A percentile compares a stretch with the other conserved stretches of the same genome.
These are phyloP conservation scores for Harpagus bidentatus DNA, from an alignment of 2,113 vertebrate genomes.

Conservation along the genomic window DNA sequence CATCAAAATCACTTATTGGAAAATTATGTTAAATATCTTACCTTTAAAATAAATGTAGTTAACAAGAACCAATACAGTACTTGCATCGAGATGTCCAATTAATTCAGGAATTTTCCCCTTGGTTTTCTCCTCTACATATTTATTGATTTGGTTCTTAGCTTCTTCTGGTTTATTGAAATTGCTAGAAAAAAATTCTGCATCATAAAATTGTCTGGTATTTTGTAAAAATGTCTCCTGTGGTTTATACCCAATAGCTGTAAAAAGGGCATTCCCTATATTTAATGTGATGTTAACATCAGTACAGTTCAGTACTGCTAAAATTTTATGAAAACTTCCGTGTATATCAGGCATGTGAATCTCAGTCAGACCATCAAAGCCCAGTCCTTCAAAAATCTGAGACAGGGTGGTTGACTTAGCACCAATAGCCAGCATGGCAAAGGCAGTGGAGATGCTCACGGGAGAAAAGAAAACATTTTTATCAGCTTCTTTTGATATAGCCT, in stretches of 20 bases:
- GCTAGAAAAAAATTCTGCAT: slow-evolving; percentile 56
- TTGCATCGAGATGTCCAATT: slow-evolving; percentile 69
- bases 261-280: slow-evolving; percentile 72
- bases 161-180: slow-evolving; percentile 70
- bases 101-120: slow-evolving; percentile 76
- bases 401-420: slow-evolving; percentile 80
- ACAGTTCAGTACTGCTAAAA: slow-evolving; percentile 71
- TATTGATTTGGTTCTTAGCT: slow-evolving; percentile 73
- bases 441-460: slow-evolving; percentile 80
- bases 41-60: slow-evolving; percentile 86
- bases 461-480: slow-evolving; percentile 84
- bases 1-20: neutral
- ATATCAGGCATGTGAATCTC: slow-evolving; percentile 36
- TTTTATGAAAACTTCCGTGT: slow-evolving; percentile 75
- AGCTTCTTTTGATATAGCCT: neutral
- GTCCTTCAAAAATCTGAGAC: slow-evolving; percentile 73
- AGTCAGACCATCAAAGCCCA: slow-evolving; percentile 69
- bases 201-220: slow-evolving; percentile 65
- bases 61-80: slow-evolving; percentile 78
- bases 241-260: slow-evolving; percentile 60
- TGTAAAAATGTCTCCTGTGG: slow-evolving; percentile 69
- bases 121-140: slow-evolving; percentile 76
- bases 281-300: slow-evolving; percentile 40
- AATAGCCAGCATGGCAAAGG: slow-evolving; percentile 80
- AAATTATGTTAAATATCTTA: neutral